phyloP scores from a whole-genome alignment of 1,140 invertebrate genomes.

The Venustaconcha ellipsiformis region DNA sequence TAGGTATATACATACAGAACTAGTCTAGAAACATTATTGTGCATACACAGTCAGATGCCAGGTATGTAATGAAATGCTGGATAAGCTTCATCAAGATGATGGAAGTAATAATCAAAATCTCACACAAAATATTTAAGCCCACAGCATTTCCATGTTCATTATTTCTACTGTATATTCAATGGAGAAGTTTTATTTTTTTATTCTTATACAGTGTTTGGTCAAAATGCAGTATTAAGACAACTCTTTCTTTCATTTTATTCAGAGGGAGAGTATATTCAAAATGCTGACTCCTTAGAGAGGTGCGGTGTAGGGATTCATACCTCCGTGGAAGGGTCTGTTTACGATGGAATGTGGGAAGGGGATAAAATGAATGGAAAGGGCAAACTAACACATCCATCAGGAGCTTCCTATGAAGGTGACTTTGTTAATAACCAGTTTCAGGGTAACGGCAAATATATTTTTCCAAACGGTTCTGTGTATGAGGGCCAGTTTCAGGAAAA shows the following conservation, averaged over 20 bases:
- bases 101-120: too few species aligned
- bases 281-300: constrained; percentile 58
- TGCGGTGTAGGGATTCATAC: constrained; percentile 61
- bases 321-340: constrained; percentile 59
- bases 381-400: constrained; percentile 56
- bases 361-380: constrained; percentile 68
- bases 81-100: too few species aligned
- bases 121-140: too few species aligned
- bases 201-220: neutral
- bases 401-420: constrained; percentile 61
- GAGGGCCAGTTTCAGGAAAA: constrained; percentile 67
- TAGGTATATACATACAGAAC: too few species aligned
- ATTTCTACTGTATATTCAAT: too few species aligned
- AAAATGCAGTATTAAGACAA: neutral
- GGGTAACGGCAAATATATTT: constrained; percentile 65
- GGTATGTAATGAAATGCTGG: too few species aligned
- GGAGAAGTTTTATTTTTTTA: too few species aligned
- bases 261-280: constrained; percentile 65
- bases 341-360: constrained; percentile 61
- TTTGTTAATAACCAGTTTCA: constrained; percentile 68
- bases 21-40: too few species aligned
- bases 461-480: constrained; percentile 67
- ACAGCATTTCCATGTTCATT: too few species aligned
- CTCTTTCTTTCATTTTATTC: constrained; percentile 7
- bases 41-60: too few species aligned